Evolutionary conservation across 1,140 invertebrate species (phyloP).

Genomic region (Bilobella aurantiaca): DNA sequence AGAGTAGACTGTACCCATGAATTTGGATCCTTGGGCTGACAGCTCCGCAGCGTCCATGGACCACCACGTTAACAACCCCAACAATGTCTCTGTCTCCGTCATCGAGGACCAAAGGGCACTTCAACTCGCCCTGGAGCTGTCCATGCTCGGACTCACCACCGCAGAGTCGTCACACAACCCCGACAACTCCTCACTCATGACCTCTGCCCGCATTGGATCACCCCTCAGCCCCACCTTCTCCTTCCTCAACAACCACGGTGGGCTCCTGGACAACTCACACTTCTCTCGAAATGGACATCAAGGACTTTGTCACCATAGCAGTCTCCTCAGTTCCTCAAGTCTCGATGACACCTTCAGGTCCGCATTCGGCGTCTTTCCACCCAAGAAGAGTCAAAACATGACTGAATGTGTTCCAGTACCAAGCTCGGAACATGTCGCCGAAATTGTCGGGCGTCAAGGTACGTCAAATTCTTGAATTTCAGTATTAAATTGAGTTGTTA

Average conservation of each 20-base stretch:
- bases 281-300: not conserved
- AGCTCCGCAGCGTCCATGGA: not conserved
- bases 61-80: too few relatives aligned
- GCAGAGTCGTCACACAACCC: too few relatives aligned
- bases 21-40: not conserved
- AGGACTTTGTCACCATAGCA: not conserved
- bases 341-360: not conserved
- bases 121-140: slow-evolving; percentile 80
- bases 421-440: slow-evolving; percentile 96
- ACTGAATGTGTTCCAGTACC: slow-evolving; percentile 99
- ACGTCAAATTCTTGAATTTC: slow-evolving; percentile 43
- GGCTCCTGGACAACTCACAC: not conserved
- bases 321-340: slow-evolving; percentile 4
- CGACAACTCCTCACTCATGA: slow-evolving; percentile 24
- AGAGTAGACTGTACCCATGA: not conserved
- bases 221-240: too few relatives aligned
- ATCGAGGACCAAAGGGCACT: slow-evolving; percentile 79
- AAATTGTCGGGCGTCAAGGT: slow-evolving; percentile 99
- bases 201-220: too few relatives aligned
- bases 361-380: not conserved
- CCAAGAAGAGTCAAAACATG: slow-evolving; percentile 71
- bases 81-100: slow-evolving; percentile 5
- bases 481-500: too few relatives aligned
- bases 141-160: slow-evolving; percentile 57
- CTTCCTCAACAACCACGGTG: too few relatives aligned